Evolutionary conservation across 2,113 vertebrate species (phyloP), one percentile per base, ranked within the genome.

Genomic region (Sander lucioperca): DNA sequence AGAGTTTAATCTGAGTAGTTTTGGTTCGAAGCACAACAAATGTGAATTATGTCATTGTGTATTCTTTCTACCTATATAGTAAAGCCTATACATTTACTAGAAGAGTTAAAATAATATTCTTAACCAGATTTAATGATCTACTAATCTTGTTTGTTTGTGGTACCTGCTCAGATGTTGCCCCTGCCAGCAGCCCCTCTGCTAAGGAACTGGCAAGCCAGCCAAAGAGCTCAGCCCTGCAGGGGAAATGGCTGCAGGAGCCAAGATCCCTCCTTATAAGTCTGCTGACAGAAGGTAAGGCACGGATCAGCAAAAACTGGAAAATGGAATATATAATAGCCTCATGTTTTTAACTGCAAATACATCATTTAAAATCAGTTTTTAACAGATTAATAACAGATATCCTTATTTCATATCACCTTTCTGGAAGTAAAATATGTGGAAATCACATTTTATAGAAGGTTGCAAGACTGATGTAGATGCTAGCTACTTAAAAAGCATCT

Each of bases 131-230:
- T 15, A 33, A n/a, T 11, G 33, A 56, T 57, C 27, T 53, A 27
- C 1, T 74, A 1, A 50, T 58, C 11, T 18, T 80, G 83, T 87
- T 61, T 87, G 86, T 85, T 74, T 74, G 77, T 70, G 53, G 75
- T 89, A 94, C 94, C 82, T 92, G 78, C 69, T 89, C 80, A 62
- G 80, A 66, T 80, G 89, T 89, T 73, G 90, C 89, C 62, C 82
- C 91, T 91, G 94, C 94, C 92, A 94, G 92, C 88, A 83, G 88
- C 77, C 93, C 92, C 93, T 93, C 89, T 91, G 94, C 85, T 90
- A 79, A 86, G 91, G 92, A 94, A 94, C 87, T 87, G 72, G 23
- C 15, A n/a, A 80, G 78, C 80, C 84, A 78, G 92, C 92, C 93
- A 94, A 92, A 92, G 86, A 89, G 92, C 85, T 91, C 84, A 90